A percentile compares a stretch with the other conserved stretches of the same genome.
Evolutionary conservation across 2,888 invertebrate genomes (phyloP).

Genomic region (Tiliacea aurago): DNA sequence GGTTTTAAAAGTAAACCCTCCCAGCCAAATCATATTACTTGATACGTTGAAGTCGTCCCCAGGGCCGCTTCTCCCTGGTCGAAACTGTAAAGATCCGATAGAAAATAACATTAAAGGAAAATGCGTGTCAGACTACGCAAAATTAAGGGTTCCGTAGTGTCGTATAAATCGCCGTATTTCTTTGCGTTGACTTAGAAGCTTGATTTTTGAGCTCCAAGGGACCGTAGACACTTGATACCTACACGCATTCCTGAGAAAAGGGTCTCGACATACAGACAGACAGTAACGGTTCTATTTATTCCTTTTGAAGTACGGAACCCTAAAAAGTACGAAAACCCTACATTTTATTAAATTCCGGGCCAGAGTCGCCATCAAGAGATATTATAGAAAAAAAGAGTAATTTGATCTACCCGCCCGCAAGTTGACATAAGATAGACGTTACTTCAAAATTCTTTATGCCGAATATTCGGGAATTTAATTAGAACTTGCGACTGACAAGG

Average conservation of each 20-base stretch:
- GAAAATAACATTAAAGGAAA: constrained; percentile 57
- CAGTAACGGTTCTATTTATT: too few relatives aligned
- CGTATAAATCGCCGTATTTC: too few relatives aligned
- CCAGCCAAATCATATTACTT: constrained; percentile 50
- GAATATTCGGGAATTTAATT: constrained; percentile 63
- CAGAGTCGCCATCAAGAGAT: constrained; percentile 52
- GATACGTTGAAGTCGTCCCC: constrained; percentile 35
- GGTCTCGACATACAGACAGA: too few relatives aligned
- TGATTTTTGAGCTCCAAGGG: too few relatives aligned
- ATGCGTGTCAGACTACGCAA: neutral
- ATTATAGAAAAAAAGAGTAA: constrained; percentile 58
- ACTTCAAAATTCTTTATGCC: constrained; percentile 46
- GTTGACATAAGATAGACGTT: constrained; percentile 62
- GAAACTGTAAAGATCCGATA: constrained; percentile 51
- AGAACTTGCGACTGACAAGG: constrained; percentile 40
- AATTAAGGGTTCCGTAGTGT: too few relatives aligned
- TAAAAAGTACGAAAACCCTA: constrained; percentile 41
- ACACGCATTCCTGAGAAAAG: too few relatives aligned
- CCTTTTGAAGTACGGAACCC: too few relatives aligned
- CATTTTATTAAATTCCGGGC: constrained; percentile 62
- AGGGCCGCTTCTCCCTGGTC: constrained; percentile 31
- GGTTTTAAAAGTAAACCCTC: constrained; percentile 27
- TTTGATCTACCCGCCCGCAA: constrained; percentile 55
- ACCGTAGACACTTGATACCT: too few relatives aligned
- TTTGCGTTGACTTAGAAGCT: too few relatives aligned